These are phyloP conservation scores for Heterodera carotae DNA, from an alignment of 1,140 invertebrate genomes.

Conservation along the genomic window DNA sequence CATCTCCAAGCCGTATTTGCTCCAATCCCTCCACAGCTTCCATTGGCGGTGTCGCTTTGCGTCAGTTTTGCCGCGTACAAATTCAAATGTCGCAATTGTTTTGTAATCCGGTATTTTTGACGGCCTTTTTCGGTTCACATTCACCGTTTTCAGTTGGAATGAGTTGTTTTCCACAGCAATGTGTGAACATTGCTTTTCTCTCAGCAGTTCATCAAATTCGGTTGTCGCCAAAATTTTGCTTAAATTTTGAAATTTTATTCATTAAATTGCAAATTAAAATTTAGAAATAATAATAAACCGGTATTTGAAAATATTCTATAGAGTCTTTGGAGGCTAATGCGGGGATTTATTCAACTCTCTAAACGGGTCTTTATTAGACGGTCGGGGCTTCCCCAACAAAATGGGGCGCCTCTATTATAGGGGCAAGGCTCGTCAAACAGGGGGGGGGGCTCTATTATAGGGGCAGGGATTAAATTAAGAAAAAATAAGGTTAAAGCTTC, in stretches of 20 bases:
- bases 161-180: neutral
- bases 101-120: neutral
- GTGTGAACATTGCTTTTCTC: neutral
- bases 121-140: neutral
- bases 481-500: too few species aligned
- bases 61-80: neutral
- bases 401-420: too few species aligned
- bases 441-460: too few species aligned
- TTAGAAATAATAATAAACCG: too few species aligned
- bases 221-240: neutral
- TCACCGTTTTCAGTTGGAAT: neutral
- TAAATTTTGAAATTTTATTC: neutral
- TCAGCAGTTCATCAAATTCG: neutral
- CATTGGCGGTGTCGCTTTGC: neutral
- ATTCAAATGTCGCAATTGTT: neutral
- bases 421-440: too few species aligned
- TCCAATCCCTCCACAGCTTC: neutral
- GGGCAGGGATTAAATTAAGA: too few species aligned
- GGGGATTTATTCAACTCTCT: too few species aligned
- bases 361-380: too few species aligned
- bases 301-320: too few species aligned
- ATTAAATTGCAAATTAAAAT: neutral
- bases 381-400: too few species aligned
- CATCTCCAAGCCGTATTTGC: neutral
- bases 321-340: too few species aligned